Evolutionary conservation across 92 coral and sea anemone species (phyloP).

Genomic region (Ricordea florida): DNA sequence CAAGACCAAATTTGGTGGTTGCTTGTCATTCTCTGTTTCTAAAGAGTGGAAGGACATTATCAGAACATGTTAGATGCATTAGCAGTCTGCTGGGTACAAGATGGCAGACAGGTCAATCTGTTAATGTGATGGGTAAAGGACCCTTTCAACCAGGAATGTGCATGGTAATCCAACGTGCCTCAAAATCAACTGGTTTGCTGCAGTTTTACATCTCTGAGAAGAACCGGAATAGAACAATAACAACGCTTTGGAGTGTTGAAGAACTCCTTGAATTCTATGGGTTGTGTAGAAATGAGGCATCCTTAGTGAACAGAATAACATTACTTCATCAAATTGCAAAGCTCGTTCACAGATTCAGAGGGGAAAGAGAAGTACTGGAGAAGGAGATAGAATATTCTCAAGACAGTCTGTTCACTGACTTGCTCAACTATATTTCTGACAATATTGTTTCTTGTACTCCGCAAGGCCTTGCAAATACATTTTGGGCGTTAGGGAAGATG

Average conservation of each 20-base stretch:
- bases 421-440: conserved; percentile 7
- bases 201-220: not conserved
- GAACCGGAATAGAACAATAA: not conserved
- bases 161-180: too few species aligned
- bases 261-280: conserved; percentile 25
- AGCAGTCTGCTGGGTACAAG: too few species aligned
- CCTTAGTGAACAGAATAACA: conserved; percentile 14
- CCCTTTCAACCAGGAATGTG: too few species aligned
- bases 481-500: conserved; percentile 20
- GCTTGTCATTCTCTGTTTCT: too few species aligned
- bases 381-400: not conserved
- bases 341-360: not conserved
- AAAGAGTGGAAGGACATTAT: too few species aligned
- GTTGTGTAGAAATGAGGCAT: not conserved
- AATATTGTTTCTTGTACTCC: conserved; percentile 2
- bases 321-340: conserved; percentile 20
- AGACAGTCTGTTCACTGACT: not conserved
- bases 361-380: not conserved
- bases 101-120: too few species aligned
- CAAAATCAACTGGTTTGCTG: not conserved
- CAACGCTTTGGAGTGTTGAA: not conserved
- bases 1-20: too few species aligned
- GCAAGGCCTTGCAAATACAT: conserved; percentile 21
- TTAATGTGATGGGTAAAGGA: too few species aligned
- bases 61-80: too few species aligned